A percentile compares a stretch with the other conserved stretches of the same genome.
These are phyloP conservation scores for Echinops telfairi DNA, from an alignment of 2,113 vertebrate species.

Conservation along the genomic window DNA sequence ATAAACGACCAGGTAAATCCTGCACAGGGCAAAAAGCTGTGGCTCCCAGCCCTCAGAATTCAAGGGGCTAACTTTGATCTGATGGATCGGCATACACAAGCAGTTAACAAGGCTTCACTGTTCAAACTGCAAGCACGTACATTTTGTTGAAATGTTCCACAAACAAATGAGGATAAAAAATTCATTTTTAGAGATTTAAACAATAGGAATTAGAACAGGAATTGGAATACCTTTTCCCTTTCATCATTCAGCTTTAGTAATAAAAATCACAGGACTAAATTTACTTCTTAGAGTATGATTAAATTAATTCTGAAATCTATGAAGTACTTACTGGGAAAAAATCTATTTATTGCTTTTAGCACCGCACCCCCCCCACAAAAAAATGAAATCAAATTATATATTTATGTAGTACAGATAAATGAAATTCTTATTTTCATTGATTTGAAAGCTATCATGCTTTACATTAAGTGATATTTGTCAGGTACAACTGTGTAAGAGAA, in stretches of 20 bases:
- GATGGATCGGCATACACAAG: conserved; percentile 64
- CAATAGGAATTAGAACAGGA: conserved; percentile 62
- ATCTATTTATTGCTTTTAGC: conserved; percentile 11
- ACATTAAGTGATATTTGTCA: conserved; percentile 56
- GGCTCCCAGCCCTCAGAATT: conserved; percentile 44
- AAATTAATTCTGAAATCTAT: conserved; percentile 55
- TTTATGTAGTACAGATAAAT: background rate
- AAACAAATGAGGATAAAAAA: conserved; percentile 77
- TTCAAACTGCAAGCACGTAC: conserved; percentile 16
- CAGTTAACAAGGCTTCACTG: conserved; percentile 27
- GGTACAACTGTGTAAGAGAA: conserved; percentile 59
- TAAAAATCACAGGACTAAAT: conserved; percentile 69
- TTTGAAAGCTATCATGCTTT: conserved; percentile 56
- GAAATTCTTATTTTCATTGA: conserved; percentile 67
- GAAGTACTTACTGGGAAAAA: background rate
- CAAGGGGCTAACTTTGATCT: conserved; percentile 64
- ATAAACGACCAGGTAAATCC: conserved; percentile 57
- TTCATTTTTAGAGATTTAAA: conserved; percentile 68
- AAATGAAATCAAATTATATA: background rate
- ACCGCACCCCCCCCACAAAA: background rate
- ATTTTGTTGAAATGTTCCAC: conserved; percentile 67
- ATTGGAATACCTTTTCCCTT: background rate
- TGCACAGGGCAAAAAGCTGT: conserved; percentile 46
- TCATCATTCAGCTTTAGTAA: conserved; percentile 46
- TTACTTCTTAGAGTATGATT: conserved; percentile 52